phyloP scores from a whole-genome alignment of 2,888 invertebrate species.

The Steinernema hermaphroditum region DNA sequence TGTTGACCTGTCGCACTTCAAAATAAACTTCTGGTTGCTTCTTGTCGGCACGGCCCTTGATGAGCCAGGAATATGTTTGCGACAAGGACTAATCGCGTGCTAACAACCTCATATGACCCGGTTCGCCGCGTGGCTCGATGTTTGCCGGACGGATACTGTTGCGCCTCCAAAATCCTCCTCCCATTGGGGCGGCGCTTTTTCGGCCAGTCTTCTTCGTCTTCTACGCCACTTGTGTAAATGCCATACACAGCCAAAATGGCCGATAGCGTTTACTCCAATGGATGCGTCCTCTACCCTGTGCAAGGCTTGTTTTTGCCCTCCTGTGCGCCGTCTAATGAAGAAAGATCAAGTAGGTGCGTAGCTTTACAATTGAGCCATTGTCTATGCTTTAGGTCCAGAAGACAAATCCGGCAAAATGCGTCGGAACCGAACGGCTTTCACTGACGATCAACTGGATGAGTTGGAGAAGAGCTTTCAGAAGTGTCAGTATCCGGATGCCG shows the following conservation, averaged over 20 bases:
- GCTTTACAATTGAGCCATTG: not conserved
- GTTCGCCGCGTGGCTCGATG: slow-evolving; percentile 9
- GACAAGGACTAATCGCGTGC: slow-evolving; percentile 6
- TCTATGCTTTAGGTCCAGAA: not conserved
- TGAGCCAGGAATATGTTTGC: slow-evolving; percentile 17
- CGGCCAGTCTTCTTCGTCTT: not conserved
- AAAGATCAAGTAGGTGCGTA: not conserved
- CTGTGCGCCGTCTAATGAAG: not conserved
- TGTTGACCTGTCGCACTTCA: slow-evolving; percentile 18
- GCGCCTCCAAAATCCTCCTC: slow-evolving; percentile 23
- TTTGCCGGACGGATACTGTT: slow-evolving; percentile 25
- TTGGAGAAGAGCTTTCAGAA: slow-evolving; percentile 42
- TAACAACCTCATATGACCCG: slow-evolving; percentile 26
- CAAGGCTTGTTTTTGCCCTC: not conserved
- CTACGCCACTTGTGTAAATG: not conserved
- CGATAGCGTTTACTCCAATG: slow-evolving; percentile 1
- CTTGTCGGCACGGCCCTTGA: slow-evolving; percentile 11
- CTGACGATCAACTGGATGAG: slow-evolving; percentile 41
- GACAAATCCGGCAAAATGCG: slow-evolving; percentile 34
- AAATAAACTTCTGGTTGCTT: slow-evolving; percentile 1
- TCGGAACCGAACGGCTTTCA: slow-evolving; percentile 45
- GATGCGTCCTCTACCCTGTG: not conserved
- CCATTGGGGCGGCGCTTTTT: slow-evolving; percentile 26
- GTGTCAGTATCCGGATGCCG: slow-evolving; percentile 44
- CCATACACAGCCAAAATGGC: slow-evolving; percentile 7